Percentiles rank a stretch among this genome's conserved stretches.
These are phyloP conservation scores for Sphenopsis melanotis DNA, from an alignment of 2,797 vertebrate genomes.

Conservation along the genomic window DNA sequence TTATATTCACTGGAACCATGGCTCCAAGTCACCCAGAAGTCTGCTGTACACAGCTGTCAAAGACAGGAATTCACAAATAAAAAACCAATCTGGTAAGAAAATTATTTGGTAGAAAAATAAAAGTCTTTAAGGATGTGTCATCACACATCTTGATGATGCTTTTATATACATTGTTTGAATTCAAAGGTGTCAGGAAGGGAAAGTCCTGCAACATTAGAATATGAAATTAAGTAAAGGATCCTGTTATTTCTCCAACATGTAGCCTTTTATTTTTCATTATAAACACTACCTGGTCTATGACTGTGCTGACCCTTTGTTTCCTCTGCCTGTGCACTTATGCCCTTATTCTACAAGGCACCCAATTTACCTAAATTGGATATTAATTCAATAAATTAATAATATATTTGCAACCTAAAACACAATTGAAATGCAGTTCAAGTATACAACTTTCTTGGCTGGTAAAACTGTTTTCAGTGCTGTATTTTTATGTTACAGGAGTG, in stretches of 20 bases:
- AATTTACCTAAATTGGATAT: not conserved
- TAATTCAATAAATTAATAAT: not conserved
- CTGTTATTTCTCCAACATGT: not conserved
- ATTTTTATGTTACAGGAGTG: not conserved
- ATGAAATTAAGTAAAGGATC: not conserved
- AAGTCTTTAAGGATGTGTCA: not conserved
- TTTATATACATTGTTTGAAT: not conserved
- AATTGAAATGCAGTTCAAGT: not conserved
- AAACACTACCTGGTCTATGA: not conserved
- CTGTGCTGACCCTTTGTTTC: not conserved
- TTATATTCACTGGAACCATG: not conserved
- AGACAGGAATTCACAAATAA: not conserved
- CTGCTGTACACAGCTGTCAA: not conserved
- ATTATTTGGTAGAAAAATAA: not conserved
- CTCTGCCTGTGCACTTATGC: not conserved
- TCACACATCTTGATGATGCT: not conserved
- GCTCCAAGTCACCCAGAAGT: not conserved
- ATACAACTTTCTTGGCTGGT: not conserved
- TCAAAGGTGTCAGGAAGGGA: not conserved
- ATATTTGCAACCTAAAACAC: not conserved
- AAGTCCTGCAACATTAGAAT: not conserved
- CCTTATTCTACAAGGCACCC: not conserved
- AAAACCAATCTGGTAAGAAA: not conserved
- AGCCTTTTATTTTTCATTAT: not conserved
- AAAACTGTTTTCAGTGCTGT: not conserved